Conservation (phyloP, 35 echinoderm and acorn worm genomes). For the Chiridota heheva region DNA sequence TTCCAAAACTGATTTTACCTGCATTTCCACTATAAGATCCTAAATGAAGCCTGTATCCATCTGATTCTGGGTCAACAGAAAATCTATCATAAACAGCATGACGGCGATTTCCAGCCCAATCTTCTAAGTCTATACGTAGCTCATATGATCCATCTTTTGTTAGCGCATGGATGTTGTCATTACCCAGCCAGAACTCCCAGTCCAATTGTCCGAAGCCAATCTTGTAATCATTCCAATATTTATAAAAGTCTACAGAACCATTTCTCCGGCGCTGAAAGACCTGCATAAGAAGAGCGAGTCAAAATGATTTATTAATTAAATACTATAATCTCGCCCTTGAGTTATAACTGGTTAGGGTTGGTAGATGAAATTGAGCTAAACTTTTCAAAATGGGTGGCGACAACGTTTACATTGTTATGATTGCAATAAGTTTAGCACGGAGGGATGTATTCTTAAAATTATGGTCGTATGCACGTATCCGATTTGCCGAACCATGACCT, state of each 20-base stretch:
- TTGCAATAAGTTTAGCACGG: too few relatives aligned
- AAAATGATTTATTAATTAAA: too few relatives aligned
- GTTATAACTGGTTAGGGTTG: too few relatives aligned
- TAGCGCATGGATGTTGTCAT: conserved; percentile 24
- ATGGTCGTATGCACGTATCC: too few relatives aligned
- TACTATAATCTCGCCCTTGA: too few relatives aligned
- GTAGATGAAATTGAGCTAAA: too few relatives aligned
- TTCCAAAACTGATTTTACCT: too few relatives aligned
- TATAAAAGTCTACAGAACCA: conserved; percentile 32
- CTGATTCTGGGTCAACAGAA: not conserved
- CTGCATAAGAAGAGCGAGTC: too few relatives aligned
- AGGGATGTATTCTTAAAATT: too few relatives aligned
- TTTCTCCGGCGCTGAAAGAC: conserved; percentile 31
- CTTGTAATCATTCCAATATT: conserved; percentile 13
- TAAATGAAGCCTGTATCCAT: not conserved
- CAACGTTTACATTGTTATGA: too few relatives aligned
- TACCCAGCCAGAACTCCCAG: conserved; percentile 37
- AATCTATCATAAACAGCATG: conserved; percentile 13
- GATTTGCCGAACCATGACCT: too few relatives aligned
- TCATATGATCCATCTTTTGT: not conserved
- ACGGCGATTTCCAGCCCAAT: not conserved
- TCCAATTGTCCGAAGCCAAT: conserved; percentile 24
- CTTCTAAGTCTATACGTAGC: conserved; percentile 29
- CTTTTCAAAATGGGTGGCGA: too few relatives aligned
- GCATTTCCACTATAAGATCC: not conserved